Base-by-base conservation (phyloP, 1,140 invertebrate species). In the Pseudomyrmex concolor region DNA sequence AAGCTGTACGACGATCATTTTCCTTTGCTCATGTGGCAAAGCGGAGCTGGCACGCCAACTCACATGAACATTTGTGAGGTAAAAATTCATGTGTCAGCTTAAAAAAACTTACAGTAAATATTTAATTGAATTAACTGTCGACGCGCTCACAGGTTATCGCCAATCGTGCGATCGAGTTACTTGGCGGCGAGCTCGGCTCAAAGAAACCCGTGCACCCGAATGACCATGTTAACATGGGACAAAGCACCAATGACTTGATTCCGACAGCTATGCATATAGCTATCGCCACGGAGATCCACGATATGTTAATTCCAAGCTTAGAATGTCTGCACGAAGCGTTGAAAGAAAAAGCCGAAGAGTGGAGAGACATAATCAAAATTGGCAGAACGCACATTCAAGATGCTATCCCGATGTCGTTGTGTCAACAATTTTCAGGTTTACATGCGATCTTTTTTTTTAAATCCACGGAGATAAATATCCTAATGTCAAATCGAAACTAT, bases 1-100 rank as follows among this genome's bases (percentile, higher is more conserved):
- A 97, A 99, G 92, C 95, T 99, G 48, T 98, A 98, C 92, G 95
- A 97, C 67, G 98, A 99, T 84, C 98, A 99, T 94, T 99, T 99
- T 92, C 99, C 99, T 1, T 94, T 99, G 17, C 98, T 99, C 66
- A 99, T 98, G 91, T 99, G 98, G 99, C 99, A 99, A 95, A 99
- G 99, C n/a, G 99, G 99, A 19, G 99, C 99, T 63, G 99, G 99
- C 43, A 99, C 99, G 0, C 99, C 99, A 94, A 97, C 97, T 15
- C 99, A 99, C 94, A 99, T 99, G 99, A 99, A 99, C 92, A 98
- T 98, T 1, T 99, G 99, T 94, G 99, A 99, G 96, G 97, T 97
- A 88, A 80, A 85, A 86, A 86, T 68, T 84, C 70, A 72, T 68
- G 34, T 34, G 15, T 48, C 22, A 17, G 25, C 51, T 12, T 51